Percentiles rank a stretch among this genome's conserved stretches.
These are phyloP conservation scores for Drosophila malerkotliana DNA, from an alignment of 1,140 invertebrate genomes.

Conservation along the genomic window DNA sequence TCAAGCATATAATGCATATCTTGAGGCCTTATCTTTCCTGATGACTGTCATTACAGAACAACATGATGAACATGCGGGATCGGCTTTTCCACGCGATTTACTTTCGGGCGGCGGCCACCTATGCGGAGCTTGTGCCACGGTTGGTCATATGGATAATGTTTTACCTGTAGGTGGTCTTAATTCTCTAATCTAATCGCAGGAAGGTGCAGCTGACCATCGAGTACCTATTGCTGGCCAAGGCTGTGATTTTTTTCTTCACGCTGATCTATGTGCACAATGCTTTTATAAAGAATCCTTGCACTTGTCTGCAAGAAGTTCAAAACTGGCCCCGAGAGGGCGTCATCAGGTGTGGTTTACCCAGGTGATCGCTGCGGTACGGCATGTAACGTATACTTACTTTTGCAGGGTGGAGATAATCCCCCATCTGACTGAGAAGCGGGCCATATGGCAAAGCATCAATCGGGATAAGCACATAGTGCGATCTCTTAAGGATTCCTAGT, in stretches of 20 bases:
- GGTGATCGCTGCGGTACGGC: no score
- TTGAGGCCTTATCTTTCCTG: slow-evolving; percentile 28
- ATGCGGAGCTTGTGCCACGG: slow-evolving; percentile 93
- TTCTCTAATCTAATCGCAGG: slow-evolving; percentile 74
- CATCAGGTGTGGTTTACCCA: slow-evolving; percentile 85
- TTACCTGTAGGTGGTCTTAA: not conserved
- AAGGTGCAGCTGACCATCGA: slow-evolving; percentile 94
- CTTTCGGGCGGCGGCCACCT: slow-evolving; percentile 94
- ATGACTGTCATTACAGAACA: slow-evolving; percentile 85
- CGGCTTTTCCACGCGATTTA: slow-evolving; percentile 98
- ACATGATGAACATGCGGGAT: slow-evolving; percentile 93
- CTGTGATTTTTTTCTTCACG: slow-evolving; percentile 94
- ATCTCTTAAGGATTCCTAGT: slow-evolving; percentile 72
- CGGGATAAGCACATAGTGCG: slow-evolving; percentile 57
- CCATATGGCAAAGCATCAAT: slow-evolving; percentile 88
- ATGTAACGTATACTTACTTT: not conserved
- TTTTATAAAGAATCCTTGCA: slow-evolving; percentile 96
- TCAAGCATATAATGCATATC: slow-evolving; percentile 2
- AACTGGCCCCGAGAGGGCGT: slow-evolving; percentile 98
- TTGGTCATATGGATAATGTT: slow-evolving; percentile 21
- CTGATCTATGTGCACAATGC: slow-evolving; percentile 97
- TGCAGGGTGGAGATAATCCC: slow-evolving; percentile 95
- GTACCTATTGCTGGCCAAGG: slow-evolving; percentile 95
- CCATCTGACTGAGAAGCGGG: slow-evolving; percentile 92
- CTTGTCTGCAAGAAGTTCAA: slow-evolving; percentile 95